A percentile compares a stretch with the other conserved stretches of the same genome.
Evolutionary conservation across 2,113 vertebrate genomes (phyloP).

Genomic region (Chunga burmeisteri): DNA sequence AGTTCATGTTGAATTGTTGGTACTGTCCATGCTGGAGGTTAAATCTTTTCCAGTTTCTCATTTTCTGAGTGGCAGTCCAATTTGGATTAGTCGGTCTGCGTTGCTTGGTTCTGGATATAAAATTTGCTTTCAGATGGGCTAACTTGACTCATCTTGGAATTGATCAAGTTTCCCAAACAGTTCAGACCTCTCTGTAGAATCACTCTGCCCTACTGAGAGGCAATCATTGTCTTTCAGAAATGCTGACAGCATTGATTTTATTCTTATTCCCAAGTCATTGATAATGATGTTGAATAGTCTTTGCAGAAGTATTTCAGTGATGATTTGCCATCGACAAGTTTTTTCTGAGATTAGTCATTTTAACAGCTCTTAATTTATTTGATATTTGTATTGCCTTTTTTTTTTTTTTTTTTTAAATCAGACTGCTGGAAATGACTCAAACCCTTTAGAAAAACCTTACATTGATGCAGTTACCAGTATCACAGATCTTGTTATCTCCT

Average conservation of each 20-base stretch:
- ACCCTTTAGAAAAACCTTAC: background rate
- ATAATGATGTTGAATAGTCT: rapidly evolving
- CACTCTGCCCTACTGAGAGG: background rate
- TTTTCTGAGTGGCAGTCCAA: background rate
- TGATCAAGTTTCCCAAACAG: background rate
- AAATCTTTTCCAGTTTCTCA: background rate
- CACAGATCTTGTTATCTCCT: background rate
- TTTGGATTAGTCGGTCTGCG: background rate
- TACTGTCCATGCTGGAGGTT: background rate
- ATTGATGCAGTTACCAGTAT: background rate
- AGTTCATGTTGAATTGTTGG: background rate
- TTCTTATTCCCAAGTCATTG: background rate
- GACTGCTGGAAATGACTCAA: background rate
- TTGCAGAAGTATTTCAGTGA: background rate
- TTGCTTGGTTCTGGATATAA: background rate
- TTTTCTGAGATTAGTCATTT: background rate
- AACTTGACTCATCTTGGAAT: background rate
- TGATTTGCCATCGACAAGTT: background rate
- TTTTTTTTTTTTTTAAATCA: background rate
- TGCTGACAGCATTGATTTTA: background rate
- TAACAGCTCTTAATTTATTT: background rate
- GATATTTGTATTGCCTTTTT: background rate
- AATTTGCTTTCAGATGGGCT: background rate
- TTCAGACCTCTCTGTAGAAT: background rate
- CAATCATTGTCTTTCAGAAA: background rate